Base-by-base conservation (phyloP, 2,797 vertebrate species). In the Rhynchotus rufescens region DNA sequence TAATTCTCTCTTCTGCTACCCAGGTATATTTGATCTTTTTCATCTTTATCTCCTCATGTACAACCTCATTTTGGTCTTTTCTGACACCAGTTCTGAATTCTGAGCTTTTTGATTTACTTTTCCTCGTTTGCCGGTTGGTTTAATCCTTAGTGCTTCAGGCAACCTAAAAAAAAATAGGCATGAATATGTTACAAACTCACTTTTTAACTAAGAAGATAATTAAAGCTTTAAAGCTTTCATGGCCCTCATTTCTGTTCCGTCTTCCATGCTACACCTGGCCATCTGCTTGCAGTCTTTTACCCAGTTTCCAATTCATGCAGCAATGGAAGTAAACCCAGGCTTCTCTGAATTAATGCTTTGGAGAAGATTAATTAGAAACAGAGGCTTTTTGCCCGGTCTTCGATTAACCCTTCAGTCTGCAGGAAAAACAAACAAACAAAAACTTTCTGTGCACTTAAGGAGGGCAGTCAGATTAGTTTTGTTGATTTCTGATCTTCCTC, bases 181-280 rank as follows among this genome's bases (percentile, higher is more conserved):
- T 85, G 15, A 80, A 83, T 89, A 75, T 40, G 42, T 80, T 72
- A 84, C 7, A 0, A 88, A 34, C 11, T 85, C 66, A 44, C 59
- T 92, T 80, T 68, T 38, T 47, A 86, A 90, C 12, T 20, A 64
- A 64, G 49, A 38, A 38, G 84, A 47, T 87, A 90, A 93, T 90
- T 71, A 91, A 88, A 93, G 32, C 15, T 9, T 90, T 51, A 91
- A 88, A 93, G 32, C 15, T 9, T 90, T 51, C 10, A 11, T 3
- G 2, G 32, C 23, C 72, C 49, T 23, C 60, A 11, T 62, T 80
- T 86, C 45, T 86, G 2, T 69, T 80, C 62, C 40, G 52, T 30
- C 44, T 20, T 66, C 45, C 69, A 4, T 42, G 36, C 34, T 78
- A 12, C 34, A 6, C 13, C 57, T 86, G 60, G 69, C 60, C 47